A percentile compares a stretch with the other conserved stretches of the same genome.
phyloP scores from a whole-genome alignment of 2,888 invertebrate species.

The Tromatobia lineatoria region DNA sequence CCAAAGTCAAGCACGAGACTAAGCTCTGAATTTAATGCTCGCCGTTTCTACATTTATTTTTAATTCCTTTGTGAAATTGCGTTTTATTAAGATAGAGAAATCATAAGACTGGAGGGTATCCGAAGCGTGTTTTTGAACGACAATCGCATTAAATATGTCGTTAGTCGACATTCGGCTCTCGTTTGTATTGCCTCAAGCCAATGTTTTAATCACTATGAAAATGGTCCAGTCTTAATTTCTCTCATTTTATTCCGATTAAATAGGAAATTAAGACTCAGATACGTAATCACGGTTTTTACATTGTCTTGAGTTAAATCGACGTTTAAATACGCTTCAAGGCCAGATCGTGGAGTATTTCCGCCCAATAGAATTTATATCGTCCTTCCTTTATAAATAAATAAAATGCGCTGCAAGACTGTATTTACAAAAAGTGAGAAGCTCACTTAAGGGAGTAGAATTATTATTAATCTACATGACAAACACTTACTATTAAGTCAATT shows the following conservation, averaged over 20 bases:
- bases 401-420: background rate
- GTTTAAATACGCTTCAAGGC: slow-evolving; percentile 11
- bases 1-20: slow-evolving; percentile 84
- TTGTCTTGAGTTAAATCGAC: background rate
- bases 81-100: slow-evolving; percentile 37
- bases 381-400: background rate
- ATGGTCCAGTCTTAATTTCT: background rate
- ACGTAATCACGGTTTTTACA: background rate
- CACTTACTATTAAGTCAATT: background rate
- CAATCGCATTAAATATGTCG: background rate
- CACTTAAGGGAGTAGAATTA: background rate
- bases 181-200: background rate
- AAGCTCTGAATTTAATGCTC: slow-evolving; percentile 76
- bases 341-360: slow-evolving; percentile 15
- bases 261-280: background rate
- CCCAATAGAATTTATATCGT: slow-evolving; percentile 6
- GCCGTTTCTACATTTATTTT: background rate
- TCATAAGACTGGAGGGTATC: slow-evolving; percentile 37
- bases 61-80: background rate
- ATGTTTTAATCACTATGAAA: background rate
- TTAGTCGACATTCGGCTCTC: background rate
- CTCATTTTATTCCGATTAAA: background rate
- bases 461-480: background rate
- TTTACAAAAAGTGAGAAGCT: background rate
- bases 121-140: background rate